Evolutionary conservation across 2,888 invertebrate species (phyloP), one percentile per base, ranked within the genome.

Genomic region (Congeria kusceri): DNA sequence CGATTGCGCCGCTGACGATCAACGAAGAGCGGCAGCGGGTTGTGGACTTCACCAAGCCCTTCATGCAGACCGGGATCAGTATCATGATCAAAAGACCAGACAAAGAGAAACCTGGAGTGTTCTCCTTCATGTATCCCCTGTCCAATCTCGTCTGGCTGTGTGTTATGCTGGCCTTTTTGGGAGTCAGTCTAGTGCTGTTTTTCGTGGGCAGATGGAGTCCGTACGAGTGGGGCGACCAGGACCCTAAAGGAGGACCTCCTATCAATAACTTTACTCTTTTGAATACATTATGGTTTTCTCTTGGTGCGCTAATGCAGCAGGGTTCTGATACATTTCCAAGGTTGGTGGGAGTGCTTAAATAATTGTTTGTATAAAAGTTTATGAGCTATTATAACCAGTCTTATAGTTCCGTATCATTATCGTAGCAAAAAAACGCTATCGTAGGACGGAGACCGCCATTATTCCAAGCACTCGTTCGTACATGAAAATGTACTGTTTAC

Each of bases 281-380:
- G 94, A 99, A 99, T 94, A 98, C 98, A 78, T 96, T 99, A 89
- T 99, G 99, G 99, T 99, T 99, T 94, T 96, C 99, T 0, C 95
- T 99, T 83, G 98, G 98, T 39, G 98, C 99, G 58, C 97, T 99
- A 94, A 98, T 99, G 97, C 99, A 99, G 94, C 99, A 99, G 94
- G 98, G 99, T 80, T 98, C 98, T 92, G 99, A 99, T 94, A 97
- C 99, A 86, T 97, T 98, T 72, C 99, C 99, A 46, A 96, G 98
- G 96, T 98, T 95, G 85, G 87, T 87, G 73, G 56, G 76, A 62
- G 77, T 78, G 79, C 79, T 75, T 63, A n/a, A 20, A 4, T 39
- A 7, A 39, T 39, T 7, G 29, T 27, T 29, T 28, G 3, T 7
- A 15, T 2, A 20, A 56, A 25, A 15, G n/a, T n/a, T 18, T 15